Evolutionary conservation across 2,888 invertebrate species (phyloP), one percentile per base, ranked within the genome.

Genomic region (Crematogaster levior): DNA sequence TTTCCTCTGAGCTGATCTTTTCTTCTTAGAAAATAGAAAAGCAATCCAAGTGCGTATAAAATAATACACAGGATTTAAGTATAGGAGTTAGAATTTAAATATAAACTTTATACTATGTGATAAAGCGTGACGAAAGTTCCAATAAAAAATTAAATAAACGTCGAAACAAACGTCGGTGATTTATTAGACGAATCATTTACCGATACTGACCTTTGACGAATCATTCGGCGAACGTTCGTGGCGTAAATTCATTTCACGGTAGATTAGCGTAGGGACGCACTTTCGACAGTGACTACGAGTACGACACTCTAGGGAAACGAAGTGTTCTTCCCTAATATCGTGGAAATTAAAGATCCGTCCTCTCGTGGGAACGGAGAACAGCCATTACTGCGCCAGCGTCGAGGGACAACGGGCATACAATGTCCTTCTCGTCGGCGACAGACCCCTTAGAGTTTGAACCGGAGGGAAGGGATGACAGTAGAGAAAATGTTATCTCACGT

Each of bases 331-430:
- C 89, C 90, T 90, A 91, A 91, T 89, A 88, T 82, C 89, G 85
- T 80, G 89, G 89, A 91, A 93, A 93, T 92, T 91, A 90, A 92
- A 93, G 92, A 92, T 91, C 89, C 89, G 88, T 87, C 82, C 72
- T 84, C 58, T 85, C 85, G 61, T 79, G 87, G 83, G 86, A 82
- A 30, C 60, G 74, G 81, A 81, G 84, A 83, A 82, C 66, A 84
- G 85, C 91, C 90, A 93, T 93, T 92, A 91, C 88, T 85, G 74
- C 65, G 87, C 81, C 79, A 24, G 84, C 84, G 84, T 84, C 75
- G 56, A 65, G 84, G 90, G 89, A 92, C 92, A 91, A 91, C 89
- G 91, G 88, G 51, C 21, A 88, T 85, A 89, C 90, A 90, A 92
- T 92, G 91, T 92, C 90, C 86, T 85, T 82, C 88, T 84, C 84